Percentiles rank a stretch among this genome's conserved stretches.
Evolutionary conservation across 1,140 invertebrate genomes (phyloP).

Genomic region (Drosophila pseudoananassae): DNA sequence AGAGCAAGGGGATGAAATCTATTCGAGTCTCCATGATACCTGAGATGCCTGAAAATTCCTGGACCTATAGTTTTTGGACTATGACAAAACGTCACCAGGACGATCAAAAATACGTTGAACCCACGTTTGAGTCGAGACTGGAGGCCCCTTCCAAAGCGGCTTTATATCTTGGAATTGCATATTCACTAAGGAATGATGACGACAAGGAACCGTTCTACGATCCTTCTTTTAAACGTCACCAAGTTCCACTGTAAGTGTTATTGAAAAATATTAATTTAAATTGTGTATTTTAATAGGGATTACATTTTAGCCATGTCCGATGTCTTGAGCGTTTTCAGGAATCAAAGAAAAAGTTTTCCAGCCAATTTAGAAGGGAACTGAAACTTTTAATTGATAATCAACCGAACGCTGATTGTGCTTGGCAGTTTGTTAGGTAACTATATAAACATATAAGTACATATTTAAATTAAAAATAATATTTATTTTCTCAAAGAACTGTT

Average conservation of each 20-base stretch:
- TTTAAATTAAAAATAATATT: background rate
- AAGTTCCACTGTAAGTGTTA: conserved; percentile 27
- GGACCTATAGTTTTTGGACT: background rate
- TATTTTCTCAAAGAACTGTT: conserved; percentile 15
- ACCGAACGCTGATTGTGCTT: conserved; percentile 29
- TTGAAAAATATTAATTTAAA: background rate
- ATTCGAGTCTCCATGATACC: background rate
- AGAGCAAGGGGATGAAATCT: conserved; percentile 10
- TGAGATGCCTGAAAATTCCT: no score
- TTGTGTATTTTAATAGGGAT: background rate
- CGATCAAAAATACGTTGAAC: background rate
- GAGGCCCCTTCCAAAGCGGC: no score
- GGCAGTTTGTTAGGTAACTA: conserved; percentile 30
- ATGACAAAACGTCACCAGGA: conserved; percentile 1
- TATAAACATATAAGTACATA: background rate
- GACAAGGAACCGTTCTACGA: conserved; percentile 5
- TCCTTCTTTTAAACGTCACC: conserved; percentile 22
- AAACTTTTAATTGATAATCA: conserved; percentile 34
- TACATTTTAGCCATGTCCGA: conserved; percentile 16
- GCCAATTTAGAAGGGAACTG: conserved; percentile 37
- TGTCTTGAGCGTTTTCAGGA: conserved; percentile 26
- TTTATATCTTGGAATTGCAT: no score
- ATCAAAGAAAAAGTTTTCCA: conserved; percentile 9
- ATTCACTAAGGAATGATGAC: conserved; percentile 6
- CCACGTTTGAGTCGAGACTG: background rate